These are phyloP conservation scores for Polyploca ridens DNA, from an alignment of 2,888 invertebrate species.

Conservation along the genomic window DNA sequence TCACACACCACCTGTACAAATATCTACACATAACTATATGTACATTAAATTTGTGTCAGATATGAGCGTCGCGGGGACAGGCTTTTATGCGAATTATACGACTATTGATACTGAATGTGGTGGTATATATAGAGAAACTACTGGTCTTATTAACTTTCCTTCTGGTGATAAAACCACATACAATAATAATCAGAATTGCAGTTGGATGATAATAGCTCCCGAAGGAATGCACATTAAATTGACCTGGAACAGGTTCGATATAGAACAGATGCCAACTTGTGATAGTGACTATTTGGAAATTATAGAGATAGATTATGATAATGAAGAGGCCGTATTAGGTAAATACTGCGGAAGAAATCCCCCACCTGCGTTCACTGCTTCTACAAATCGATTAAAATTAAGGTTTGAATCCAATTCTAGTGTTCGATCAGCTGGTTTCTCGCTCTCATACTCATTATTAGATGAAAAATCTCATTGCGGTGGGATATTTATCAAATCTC, in stretches of 20 bases:
- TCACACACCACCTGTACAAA: conserved; percentile 81
- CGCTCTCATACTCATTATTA: conserved; percentile 86
- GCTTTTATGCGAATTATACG: conserved; percentile 91
- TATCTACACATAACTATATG: conserved; percentile 90
- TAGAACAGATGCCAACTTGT: conserved; percentile 86
- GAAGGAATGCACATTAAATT: conserved; percentile 88
- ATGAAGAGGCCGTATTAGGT: conserved; percentile 51
- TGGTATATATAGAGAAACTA: conserved; percentile 86
- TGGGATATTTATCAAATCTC: conserved; percentile 86
- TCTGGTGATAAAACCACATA: conserved; percentile 54
- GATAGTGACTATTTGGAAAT: conserved; percentile 88
- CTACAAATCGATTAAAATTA: conserved; percentile 88
- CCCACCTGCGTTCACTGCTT: conserved; percentile 88
- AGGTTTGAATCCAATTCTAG: conserved; percentile 86
- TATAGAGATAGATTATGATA: conserved; percentile 84
- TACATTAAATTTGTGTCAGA: conserved; percentile 88
- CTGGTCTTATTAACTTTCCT: conserved; percentile 88
- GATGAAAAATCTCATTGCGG: conserved; percentile 86
- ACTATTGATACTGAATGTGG: conserved; percentile 89
- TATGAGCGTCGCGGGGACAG: conserved; percentile 81
- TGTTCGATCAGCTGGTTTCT: conserved; percentile 87
- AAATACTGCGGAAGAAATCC: conserved; percentile 88
- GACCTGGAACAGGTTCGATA: conserved; percentile 88
- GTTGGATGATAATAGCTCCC: conserved; percentile 91
- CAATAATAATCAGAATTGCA: conserved; percentile 82